Evolutionary conservation across 2,113 vertebrate genomes (phyloP), one percentile per base, ranked within the genome.

Genomic region (Beaufortia kweichowensis): DNA sequence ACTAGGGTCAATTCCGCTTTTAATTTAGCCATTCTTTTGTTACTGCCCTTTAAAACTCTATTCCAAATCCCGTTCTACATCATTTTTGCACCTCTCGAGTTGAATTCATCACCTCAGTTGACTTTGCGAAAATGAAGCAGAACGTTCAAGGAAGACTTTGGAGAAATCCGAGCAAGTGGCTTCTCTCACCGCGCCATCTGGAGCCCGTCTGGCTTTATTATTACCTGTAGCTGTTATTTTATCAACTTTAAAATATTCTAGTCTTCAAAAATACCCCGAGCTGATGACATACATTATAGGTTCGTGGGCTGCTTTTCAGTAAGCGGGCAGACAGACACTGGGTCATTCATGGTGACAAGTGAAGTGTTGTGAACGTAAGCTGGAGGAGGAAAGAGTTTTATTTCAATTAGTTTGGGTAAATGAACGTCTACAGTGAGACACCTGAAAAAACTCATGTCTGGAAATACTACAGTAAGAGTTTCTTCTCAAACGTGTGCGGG

Each of bases 161-260:
- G 23, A 71, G 68, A 41, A 71, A 71, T 71, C 33, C 33, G 5
- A 57, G 53, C 68, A 71, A 74, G 70, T 74, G 57, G 57, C 35
- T 73, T 61, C 57, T 73, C 39, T 73, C 56, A 59, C 55, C 56
- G 15, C 24, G 24, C 21, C 70, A 74, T 74, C 56, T 74, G 70
- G 70, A 74, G 57, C n/a, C 41, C 56, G 57, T 74, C 39, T 74
- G 71, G 71, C 24, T 48, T 17, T 74, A 74, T 46, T 74, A 74
- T 74, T 74, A 74, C 70, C 70, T 48, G 57, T 21, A 48, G 46
- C 56, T 74, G 56, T 61, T 74, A 74, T 74, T 74, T 74, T 74
- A 74, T 74, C 71, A 62, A 35, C 71, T 74, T 74, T 46, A 74
- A 74, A 74, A 61, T 74, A 74, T 74, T 74, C 71, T 46, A 61